Evolutionary conservation across 2,113 vertebrate species (phyloP), one percentile per base, ranked within the genome.

Genomic region (Syngnathus typhle): DNA sequence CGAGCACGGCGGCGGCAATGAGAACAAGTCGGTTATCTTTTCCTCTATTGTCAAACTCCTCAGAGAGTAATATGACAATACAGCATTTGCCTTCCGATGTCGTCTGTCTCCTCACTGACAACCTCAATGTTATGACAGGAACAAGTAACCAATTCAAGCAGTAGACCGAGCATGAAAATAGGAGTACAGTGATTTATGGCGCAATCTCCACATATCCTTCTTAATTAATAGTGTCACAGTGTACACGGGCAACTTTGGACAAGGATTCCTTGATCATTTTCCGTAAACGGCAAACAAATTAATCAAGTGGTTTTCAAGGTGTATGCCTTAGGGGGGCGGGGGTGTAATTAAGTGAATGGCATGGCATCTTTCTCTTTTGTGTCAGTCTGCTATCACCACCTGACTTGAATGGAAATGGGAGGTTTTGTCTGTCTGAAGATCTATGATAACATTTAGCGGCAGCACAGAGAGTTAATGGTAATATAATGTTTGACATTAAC

Each of bases 141-240:
- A 84, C 70, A 80, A 71, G 80, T 82, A 69, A 69, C 78, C 79
- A 80, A 85, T 80, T 78, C 70, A 43, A 65, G 46, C 46, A 75
- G 81, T 67, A 76, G 51, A 74, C 68, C 73, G 47, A 82, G 72
- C 82, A 80, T 82, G 72, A 69, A 81, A 78, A 75, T 66, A 51
- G 55, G 41, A 66, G 67, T 5, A 38, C 73, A 73, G 75, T 85
- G 80, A 87, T 86, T 87, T 83, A 84, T 85, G 81, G 67, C 71
- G 75, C 75, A 76, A 83, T 81, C 77, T 74, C 70, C 7, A 32
- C 69, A 74, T 69, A 76, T 84, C 69, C 67, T 67, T 82, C 72
- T 78, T 82, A 84, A 88, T 89, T 86, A 87, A 83, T 77, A 61
- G 44, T 47, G 44, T 47, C 81, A 77, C 64, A 70, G 55, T 68